Percentiles rank a stretch among this genome's conserved stretches.
Conservation (phyloP, 2,113 vertebrate species). For the Willisornis vidua region DNA sequence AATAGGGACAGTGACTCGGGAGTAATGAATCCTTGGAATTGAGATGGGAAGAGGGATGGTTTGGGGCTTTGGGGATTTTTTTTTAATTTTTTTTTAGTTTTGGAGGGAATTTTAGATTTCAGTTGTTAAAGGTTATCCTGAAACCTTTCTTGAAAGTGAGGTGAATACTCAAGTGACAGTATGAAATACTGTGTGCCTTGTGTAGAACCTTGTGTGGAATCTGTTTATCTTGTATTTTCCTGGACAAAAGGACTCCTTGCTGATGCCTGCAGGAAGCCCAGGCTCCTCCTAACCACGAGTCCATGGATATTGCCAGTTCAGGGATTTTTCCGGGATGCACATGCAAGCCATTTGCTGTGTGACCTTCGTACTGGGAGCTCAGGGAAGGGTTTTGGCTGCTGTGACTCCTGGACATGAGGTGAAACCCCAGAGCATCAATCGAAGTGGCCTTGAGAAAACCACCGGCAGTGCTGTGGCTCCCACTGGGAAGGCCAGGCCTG, state of each 20-base stretch:
- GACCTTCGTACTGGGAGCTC: neutral
- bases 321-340: neutral
- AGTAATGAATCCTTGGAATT: neutral
- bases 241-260: neutral
- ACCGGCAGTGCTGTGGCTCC: neutral
- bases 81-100: neutral
- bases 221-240: neutral
- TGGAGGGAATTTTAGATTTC: neutral
- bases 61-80: neutral
- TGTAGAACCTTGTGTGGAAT: neutral
- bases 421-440: conserved; percentile 7
- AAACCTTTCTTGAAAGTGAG: neutral
- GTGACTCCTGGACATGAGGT: neutral
- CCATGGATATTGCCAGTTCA: neutral
- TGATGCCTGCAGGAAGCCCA: neutral
- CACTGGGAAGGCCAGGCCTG: neutral
- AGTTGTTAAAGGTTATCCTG: conserved; percentile 9
- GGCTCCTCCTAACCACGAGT: neutral
- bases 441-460: neutral
- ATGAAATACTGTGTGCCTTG: neutral
- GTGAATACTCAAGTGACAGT: neutral
- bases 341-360: neutral
- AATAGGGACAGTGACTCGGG: neutral
- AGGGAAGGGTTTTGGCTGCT: neutral
- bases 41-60: neutral